Evolutionary conservation across 2,113 vertebrate species (phyloP).

Genomic region (Misgurnus mizolepis): DNA sequence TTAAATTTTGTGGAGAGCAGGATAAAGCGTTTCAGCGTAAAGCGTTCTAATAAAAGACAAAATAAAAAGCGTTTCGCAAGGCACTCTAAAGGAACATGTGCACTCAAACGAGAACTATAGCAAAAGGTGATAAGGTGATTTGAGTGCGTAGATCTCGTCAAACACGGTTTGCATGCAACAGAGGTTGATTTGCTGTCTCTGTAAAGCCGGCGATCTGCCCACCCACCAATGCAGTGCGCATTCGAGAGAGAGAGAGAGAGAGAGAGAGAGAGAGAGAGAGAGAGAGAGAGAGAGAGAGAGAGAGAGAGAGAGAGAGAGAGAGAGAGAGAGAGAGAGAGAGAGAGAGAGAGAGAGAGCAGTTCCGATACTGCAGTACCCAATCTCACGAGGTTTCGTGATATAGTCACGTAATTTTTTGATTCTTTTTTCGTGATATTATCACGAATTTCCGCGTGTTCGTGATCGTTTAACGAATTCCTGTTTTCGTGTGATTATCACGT

Average conservation of each 20-base stretch:
- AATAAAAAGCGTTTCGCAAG: neutral
- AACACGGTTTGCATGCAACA: conserved; percentile 42
- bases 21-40: neutral
- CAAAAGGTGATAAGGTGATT: conserved; percentile 12
- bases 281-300: neutral
- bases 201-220: conserved; percentile 59
- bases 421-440: no score
- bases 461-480: no score
- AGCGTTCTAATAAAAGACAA: neutral
- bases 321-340: neutral
- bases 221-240: conserved; percentile 65
- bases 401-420: no score
- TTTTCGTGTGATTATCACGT: no score
- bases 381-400: no score
- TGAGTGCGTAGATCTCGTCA: conserved; percentile 41
- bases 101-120: conserved; percentile 13
- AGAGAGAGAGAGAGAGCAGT: conserved; percentile 4
- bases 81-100: neutral
- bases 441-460: no score
- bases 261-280: conserved; percentile 14
- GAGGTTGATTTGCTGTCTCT: conserved; percentile 35
- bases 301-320: conserved; percentile 18
- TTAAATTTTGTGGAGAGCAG: neutral
- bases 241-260: conserved; percentile 68
- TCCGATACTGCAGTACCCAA: conserved; percentile 74